Evolutionary conservation across 2,888 invertebrate genomes (phyloP).

Genomic region (Parthenolecanium corni): DNA sequence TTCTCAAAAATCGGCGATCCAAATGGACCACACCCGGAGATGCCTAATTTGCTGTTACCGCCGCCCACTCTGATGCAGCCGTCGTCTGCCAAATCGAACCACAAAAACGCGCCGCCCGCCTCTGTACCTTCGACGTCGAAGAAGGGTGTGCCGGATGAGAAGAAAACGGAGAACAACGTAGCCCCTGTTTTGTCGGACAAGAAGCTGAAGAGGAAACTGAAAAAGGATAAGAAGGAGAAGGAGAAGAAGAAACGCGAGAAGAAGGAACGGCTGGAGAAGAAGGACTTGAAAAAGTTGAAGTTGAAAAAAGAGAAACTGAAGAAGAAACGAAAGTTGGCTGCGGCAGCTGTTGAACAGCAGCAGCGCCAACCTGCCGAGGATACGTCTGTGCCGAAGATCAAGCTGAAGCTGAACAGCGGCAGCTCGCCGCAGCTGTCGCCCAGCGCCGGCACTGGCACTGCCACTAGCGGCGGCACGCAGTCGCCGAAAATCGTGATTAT

Average conservation of each 20-base stretch:
- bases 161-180: slow-evolving; percentile 34
- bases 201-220: slow-evolving; percentile 48
- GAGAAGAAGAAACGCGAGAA: slow-evolving; percentile 29
- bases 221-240: slow-evolving; percentile 29
- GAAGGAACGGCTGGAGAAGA: slow-evolving; percentile 27
- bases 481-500: slow-evolving; percentile 45
- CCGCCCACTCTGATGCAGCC: slow-evolving; percentile 46
- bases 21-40: slow-evolving; percentile 45
- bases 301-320: slow-evolving; percentile 34
- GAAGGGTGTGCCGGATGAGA: slow-evolving; percentile 31
- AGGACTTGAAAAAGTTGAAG: slow-evolving; percentile 32
- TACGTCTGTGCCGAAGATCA: slow-evolving; percentile 35
- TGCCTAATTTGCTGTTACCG: slow-evolving; percentile 41
- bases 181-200: slow-evolving; percentile 11
- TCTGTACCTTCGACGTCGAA: neutral
- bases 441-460: neutral
- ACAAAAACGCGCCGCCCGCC: neutral
- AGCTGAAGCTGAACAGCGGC: slow-evolving; percentile 29
- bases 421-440: slow-evolving; percentile 25
- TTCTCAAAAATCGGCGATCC: slow-evolving; percentile 35
- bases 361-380: slow-evolving; percentile 34
- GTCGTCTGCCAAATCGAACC: neutral
- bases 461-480: neutral
- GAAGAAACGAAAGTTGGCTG: slow-evolving; percentile 32
- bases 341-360: slow-evolving; percentile 29